Base-by-base conservation (phyloP, 2,113 vertebrate genomes). In the Platichthys flesus region DNA sequence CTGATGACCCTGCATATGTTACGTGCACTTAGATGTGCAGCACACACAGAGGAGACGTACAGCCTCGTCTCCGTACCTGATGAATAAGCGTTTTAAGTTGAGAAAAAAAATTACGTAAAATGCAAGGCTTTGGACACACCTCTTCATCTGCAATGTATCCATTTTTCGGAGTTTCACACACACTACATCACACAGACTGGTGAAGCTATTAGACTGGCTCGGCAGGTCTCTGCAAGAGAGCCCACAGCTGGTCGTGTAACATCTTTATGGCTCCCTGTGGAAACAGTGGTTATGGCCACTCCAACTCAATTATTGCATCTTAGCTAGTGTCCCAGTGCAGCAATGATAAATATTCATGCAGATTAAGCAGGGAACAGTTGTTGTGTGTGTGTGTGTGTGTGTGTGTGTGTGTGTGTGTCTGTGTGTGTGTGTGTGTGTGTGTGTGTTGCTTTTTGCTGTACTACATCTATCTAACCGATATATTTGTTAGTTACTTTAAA, bases 321-420 rank as follows among this genome's bases (percentile, higher is more conserved):
- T 81, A 86, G 88, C 81, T 85, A 66, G 81, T 72, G 89, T 90
- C 87, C 88, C 85, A 79, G 86, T 73, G 90, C 76, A 85, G 75
- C 68, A 5, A n/a, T 76, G 78, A 93, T 93, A 82, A 93, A 93
- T 93, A 93, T 92, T 93, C 90, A 93, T 92, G 89, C 72, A 85
- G 68, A 91, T 82, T 81, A 87, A 74, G 57, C 64, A 56, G 58
- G 12, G 40, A 80, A 81, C 79, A 85, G 75, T 78, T 62, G 52
- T 60, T 8, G 56, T 5, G 35, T 37, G 26, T 28, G 42, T 67
- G 31, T 40, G 37, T 40, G 64, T 8, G 56, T 5, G 35, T 35
- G 64, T 79, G 63, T 76, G 49, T 31, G 24, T 68, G 71, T 71
- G 42, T 67, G 31, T 37, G 37, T 37, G 64, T 8, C 51, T 5